Percentiles rank a stretch among this genome's conserved stretches.
These are phyloP conservation scores for Zele albiditarsus DNA, from an alignment of 2,888 invertebrate species.

Conservation along the genomic window DNA sequence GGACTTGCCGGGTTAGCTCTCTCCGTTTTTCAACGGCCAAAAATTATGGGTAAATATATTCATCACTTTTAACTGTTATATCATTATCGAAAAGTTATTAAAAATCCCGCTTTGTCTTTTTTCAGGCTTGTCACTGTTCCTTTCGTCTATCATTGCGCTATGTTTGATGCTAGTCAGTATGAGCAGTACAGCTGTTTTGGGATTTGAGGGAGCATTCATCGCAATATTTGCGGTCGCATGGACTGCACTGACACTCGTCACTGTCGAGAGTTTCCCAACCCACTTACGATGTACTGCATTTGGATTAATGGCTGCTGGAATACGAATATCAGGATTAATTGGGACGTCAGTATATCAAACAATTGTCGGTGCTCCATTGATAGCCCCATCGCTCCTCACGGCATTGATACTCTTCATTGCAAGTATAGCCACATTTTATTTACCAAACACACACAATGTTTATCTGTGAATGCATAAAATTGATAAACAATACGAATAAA, in stretches of 20 bases:
- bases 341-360: slow-evolving; percentile 72
- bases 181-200: slow-evolving; percentile 69
- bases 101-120: slow-evolving; percentile 7
- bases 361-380: slow-evolving; percentile 68
- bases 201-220: slow-evolving; percentile 73
- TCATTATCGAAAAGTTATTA: neutral
- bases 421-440: slow-evolving; percentile 69
- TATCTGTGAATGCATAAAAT: slow-evolving; percentile 65
- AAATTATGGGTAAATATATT: slow-evolving; percentile 69
- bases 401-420: slow-evolving; percentile 70
- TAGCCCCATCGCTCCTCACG: slow-evolving; percentile 72
- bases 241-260: slow-evolving; percentile 72
- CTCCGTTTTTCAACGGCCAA: slow-evolving; percentile 71
- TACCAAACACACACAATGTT: slow-evolving; percentile 72
- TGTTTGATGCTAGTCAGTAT: slow-evolving; percentile 72
- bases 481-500: neutral
- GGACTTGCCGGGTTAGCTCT: slow-evolving; percentile 70
- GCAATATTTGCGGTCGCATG: slow-evolving; percentile 73
- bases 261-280: slow-evolving; percentile 73
- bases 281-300: slow-evolving; percentile 73
- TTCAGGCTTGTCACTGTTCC: slow-evolving; percentile 71
- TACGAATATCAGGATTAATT: slow-evolving; percentile 71
- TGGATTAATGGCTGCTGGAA: slow-evolving; percentile 71
- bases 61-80: neutral
- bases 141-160: slow-evolving; percentile 70